Percentiles rank a stretch among this genome's conserved stretches.
Conservation (phyloP, 2,797 vertebrate genomes). For the Cuculus canorus region DNA sequence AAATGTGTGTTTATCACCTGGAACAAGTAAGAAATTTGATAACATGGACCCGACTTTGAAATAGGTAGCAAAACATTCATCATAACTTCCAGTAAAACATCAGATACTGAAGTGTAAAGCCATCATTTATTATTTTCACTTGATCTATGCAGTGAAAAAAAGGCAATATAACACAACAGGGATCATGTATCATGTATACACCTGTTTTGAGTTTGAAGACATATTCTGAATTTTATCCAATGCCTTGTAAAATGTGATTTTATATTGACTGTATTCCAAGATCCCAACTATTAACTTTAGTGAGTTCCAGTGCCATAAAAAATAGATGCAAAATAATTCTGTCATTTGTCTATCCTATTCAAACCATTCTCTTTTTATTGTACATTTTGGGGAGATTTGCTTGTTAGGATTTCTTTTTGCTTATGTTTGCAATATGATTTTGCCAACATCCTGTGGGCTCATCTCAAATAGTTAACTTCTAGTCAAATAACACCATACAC, state of each 20-base stretch:
- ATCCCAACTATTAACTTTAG: background rate
- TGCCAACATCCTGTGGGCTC: background rate
- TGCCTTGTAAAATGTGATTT: background rate
- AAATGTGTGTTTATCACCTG: background rate
- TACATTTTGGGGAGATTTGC: background rate
- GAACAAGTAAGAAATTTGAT: background rate
- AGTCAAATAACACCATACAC: background rate
- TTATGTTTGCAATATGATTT: background rate
- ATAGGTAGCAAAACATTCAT: background rate
- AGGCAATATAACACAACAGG: background rate
- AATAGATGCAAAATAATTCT: background rate
- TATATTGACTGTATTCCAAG: background rate
- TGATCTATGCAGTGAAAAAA: background rate
- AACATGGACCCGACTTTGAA: background rate
- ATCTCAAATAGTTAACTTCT: constrained; percentile 16
- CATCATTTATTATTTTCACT: background rate
- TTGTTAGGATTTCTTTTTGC: background rate
- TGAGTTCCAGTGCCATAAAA: background rate
- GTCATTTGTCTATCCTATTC: background rate
- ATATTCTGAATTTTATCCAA: background rate
- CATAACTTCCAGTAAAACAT: background rate
- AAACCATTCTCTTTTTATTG: background rate
- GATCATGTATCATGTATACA: background rate
- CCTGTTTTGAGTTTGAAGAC: background rate
- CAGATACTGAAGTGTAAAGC: background rate